Conservation (phyloP, 2,797 vertebrate genomes). For the Brachyalestes nurse region DNA sequence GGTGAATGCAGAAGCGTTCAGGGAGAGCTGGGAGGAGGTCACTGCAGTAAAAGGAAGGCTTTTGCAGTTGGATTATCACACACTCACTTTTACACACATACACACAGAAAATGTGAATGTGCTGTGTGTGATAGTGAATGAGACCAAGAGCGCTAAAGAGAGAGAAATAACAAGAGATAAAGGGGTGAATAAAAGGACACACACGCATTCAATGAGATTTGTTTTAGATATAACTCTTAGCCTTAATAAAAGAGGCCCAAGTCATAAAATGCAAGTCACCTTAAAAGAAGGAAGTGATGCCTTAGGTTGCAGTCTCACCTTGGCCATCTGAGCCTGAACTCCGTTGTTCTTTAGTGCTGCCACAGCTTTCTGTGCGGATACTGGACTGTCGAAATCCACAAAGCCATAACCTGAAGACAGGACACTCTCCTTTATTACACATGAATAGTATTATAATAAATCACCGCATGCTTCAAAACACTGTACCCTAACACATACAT, state of each 20-base stretch:
- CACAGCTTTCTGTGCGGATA: conserved; percentile 96
- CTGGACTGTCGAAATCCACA: conserved; percentile 98
- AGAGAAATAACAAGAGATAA: neutral
- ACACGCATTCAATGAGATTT: neutral
- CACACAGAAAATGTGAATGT: conserved; percentile 1
- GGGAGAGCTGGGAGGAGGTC: conserved; percentile 50
- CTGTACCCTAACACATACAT: neutral
- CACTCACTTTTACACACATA: conserved; percentile 1
- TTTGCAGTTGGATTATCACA: conserved; percentile 37
- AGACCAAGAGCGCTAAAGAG: neutral
- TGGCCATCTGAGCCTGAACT: conserved; percentile 99
- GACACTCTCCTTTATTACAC: conserved; percentile 8
- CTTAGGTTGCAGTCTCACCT: conserved; percentile 79
- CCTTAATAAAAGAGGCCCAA: neutral
- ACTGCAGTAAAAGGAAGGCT: conserved; percentile 29
- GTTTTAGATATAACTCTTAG: neutral
- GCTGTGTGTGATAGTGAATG: neutral
- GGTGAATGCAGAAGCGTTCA: conserved; percentile 37
- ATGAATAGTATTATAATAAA: neutral
- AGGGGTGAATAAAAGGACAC: neutral
- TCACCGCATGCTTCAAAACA: neutral
- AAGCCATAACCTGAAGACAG: conserved; percentile 91
- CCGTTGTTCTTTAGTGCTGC: conserved; percentile 95
- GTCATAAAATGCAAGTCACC: neutral
- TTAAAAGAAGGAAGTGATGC: conserved; percentile 12